These are phyloP conservation scores for Micrasema minimum DNA, from an alignment of 1,140 invertebrate species.

Conservation along the genomic window DNA sequence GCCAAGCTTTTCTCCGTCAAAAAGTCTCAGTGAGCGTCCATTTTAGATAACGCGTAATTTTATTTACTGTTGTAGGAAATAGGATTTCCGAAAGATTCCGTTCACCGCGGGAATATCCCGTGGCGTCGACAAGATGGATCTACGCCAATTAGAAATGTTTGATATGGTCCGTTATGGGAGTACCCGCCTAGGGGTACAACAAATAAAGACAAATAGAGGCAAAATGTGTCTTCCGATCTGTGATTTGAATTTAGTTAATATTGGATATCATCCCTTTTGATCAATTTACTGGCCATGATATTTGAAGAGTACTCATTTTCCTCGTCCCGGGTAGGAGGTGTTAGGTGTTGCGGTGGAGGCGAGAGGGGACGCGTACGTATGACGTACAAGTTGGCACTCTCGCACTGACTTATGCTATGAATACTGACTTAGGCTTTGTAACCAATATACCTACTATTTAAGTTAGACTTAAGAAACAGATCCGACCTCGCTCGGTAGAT, in stretches of 20 bases:
- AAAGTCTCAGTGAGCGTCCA: constrained; percentile 17
- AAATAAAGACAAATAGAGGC: constrained; percentile 9
- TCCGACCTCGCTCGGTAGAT: constrained; percentile 17
- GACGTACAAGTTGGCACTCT: constrained; percentile 26
- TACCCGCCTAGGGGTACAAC: constrained; percentile 13
- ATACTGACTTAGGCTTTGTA: constrained; percentile 54
- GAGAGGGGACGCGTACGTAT: constrained; percentile 37
- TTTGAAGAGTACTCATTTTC: constrained; percentile 13
- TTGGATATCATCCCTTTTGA: constrained; percentile 22
- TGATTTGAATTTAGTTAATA: constrained; percentile 30
- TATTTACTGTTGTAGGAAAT: constrained; percentile 19
- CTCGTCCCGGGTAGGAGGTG: not conserved
- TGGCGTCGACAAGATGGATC: too few species aligned
- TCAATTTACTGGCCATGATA: constrained; percentile 27
- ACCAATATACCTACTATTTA: constrained; percentile 47
- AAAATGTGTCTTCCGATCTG: constrained; percentile 22
- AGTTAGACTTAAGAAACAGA: constrained; percentile 49
- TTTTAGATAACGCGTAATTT: constrained; percentile 7
- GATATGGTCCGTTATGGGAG: constrained; percentile 10
- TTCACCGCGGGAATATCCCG: constrained; percentile 5
- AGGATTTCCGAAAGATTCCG: constrained; percentile 29
- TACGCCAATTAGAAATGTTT: constrained; percentile 12
- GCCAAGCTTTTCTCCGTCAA: constrained; percentile 15
- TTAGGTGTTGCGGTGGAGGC: not conserved
- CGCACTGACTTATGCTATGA: constrained; percentile 53